Conservation (phyloP, 2,113 vertebrate species). For the Mirounga angustirostris region DNA sequence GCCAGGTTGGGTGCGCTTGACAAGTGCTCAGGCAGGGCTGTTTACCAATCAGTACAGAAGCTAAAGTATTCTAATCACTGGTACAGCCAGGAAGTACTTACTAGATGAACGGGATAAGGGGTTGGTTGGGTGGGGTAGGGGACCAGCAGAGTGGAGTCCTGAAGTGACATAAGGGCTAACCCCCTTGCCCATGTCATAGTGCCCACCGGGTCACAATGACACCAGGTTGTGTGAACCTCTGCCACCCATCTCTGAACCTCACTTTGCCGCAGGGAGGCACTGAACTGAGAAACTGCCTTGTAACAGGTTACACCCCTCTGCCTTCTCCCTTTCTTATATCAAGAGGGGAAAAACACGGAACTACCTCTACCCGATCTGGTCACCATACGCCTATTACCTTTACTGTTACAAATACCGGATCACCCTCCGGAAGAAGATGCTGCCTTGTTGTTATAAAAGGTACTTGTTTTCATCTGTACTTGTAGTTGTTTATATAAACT, state of each 20-base stretch:
- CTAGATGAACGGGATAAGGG: neutral
- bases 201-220: slow-evolving; percentile 71
- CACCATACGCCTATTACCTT: slow-evolving; percentile 75
- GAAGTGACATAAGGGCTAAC: slow-evolving; percentile 36
- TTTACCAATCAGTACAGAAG: neutral
- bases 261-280: slow-evolving; percentile 82
- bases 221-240: neutral
- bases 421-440: slow-evolving; percentile 79
- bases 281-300: slow-evolving; percentile 78
- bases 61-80: neutral
- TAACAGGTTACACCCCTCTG: slow-evolving; percentile 53
- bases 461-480: slow-evolving; percentile 59
- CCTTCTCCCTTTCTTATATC: slow-evolving; percentile 80
- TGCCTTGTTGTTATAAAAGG: slow-evolving; percentile 80
- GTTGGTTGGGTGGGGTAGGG: neutral
- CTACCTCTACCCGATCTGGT: slow-evolving; percentile 64
- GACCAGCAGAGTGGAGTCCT: neutral
- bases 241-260: slow-evolving; percentile 8
- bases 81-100: neutral
- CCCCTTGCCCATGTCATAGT: slow-evolving; percentile 65
- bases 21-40: neutral
- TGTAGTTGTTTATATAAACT: neutral
- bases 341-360: slow-evolving; percentile 81
- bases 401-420: slow-evolving; percentile 77
- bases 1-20: neutral